These are phyloP conservation scores for Rhyacophila evoluta DNA, from an alignment of 2,888 invertebrate genomes.

Conservation along the genomic window DNA sequence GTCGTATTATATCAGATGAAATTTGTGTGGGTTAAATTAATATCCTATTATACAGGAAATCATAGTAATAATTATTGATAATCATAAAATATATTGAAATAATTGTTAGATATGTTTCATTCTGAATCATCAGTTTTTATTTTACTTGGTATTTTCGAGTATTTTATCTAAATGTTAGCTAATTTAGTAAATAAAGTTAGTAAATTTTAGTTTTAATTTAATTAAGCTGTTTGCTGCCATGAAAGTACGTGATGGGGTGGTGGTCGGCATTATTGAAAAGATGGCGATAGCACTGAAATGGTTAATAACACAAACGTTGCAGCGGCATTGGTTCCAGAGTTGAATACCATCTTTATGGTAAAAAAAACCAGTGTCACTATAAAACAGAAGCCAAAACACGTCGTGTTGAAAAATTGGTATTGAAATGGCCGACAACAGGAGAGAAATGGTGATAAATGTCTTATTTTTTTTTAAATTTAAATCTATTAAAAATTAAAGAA, in stretches of 20 bases:
- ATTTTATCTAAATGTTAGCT: too few species aligned
- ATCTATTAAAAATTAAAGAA: too few species aligned
- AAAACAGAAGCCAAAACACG: slow-evolving; percentile 54
- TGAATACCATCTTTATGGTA: neutral
- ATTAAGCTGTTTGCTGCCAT: slow-evolving; percentile 2
- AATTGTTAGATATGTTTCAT: too few species aligned
- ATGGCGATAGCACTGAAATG: slow-evolving; percentile 4
- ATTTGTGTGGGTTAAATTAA: too few species aligned
- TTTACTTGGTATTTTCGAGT: too few species aligned
- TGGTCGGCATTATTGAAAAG: neutral
- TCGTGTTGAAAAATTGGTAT: slow-evolving; percentile 54
- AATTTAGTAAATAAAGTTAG: neutral
- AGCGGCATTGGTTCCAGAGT: neutral
- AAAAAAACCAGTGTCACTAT: slow-evolving; percentile 52
- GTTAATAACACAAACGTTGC: slow-evolving; percentile 12
- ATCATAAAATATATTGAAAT: too few species aligned
- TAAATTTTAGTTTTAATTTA: neutral
- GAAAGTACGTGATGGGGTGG: neutral
- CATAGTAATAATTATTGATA: too few species aligned
- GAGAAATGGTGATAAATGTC: slow-evolving; percentile 26
- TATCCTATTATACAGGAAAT: too few species aligned
- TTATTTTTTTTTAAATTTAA: too few species aligned
- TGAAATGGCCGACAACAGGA: slow-evolving; percentile 41
- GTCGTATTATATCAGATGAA: too few species aligned
- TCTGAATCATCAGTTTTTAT: too few species aligned